phyloP scores from a whole-genome alignment of 2,113 vertebrate genomes.

The Ailuropoda melanoleuca region DNA sequence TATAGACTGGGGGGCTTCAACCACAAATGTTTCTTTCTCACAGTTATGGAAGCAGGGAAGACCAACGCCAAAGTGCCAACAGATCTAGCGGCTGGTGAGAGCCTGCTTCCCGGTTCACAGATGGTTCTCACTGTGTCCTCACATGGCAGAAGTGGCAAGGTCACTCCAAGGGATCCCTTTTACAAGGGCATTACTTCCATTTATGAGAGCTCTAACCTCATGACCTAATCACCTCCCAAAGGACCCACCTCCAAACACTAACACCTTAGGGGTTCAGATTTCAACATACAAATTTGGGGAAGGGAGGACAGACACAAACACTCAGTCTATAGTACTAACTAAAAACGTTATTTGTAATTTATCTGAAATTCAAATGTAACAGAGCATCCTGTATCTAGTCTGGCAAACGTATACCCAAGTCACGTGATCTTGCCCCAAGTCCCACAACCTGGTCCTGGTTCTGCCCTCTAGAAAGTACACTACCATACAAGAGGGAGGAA shows the following conservation, averaged over 20 bases:
- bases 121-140: background rate
- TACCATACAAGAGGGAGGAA: background rate
- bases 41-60: background rate
- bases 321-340: background rate
- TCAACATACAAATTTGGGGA: background rate
- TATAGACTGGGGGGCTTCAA: background rate
- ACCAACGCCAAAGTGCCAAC: background rate
- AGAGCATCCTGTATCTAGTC: background rate
- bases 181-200: background rate
- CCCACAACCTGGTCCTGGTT: background rate
- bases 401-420: background rate
- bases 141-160: background rate
- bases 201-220: background rate
- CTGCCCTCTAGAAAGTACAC: background rate
- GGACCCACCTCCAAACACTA: background rate
- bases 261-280: background rate
- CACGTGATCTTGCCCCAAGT: background rate
- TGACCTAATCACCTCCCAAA: background rate
- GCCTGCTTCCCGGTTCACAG: background rate
- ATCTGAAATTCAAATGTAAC: background rate
- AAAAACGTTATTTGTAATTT: background rate
- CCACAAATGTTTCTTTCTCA: background rate
- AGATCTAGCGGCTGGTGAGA: background rate
- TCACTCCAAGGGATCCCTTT: background rate
- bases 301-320: background rate